Evolutionary conservation across 2,888 invertebrate genomes (phyloP), one percentile per base, ranked within the genome.

Genomic region (Epinotia bilunana): DNA sequence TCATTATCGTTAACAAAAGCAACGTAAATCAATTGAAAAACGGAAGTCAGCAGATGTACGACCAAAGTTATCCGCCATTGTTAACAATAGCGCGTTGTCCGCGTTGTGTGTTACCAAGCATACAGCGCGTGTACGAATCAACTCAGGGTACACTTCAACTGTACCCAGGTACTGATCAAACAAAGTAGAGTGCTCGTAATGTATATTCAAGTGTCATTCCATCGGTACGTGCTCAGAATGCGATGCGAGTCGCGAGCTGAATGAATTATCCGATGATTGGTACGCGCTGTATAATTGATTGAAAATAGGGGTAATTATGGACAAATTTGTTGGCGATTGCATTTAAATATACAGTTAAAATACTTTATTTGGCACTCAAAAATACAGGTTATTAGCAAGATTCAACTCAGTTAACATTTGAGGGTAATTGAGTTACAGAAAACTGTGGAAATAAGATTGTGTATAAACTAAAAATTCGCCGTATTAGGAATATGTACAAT

Each of bases 161-260:
- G n/a, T 6, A 53, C n/a, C n/a, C 53, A n/a, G 53, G 53, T 53
- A 53, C 53, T 53, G n/a, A 53, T 53, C 53, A 49, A 5, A 49
- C 49, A 16, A 16, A 16, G 16, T 49, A 16, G 49, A 49, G 49
- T 53, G 53, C 53, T 53, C 53, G 2, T 53, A 53, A 53, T 53
- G 53, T 53, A 53, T 53, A 53, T 53, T 53, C 53, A 53, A 53
- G 53, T 53, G 53, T 53, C 53, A 53, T 53, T 53, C 53, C n/a
- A n/a, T 7, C n/a, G 53, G 5, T 13, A 16, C 53, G 53, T 53
- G 53, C 53, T 53, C 53, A 53, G 53, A 53, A 53, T 53, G 16
- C 53, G 53, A 53, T n/a, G 7, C 53, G 53, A n/a, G 7, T 53
- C 53, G 53, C 53, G 53, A 53, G 6, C n/a, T 6, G 53, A 53